phyloP scores from a whole-genome alignment of 2,888 invertebrate species.

The Lycophotia porphyrea region DNA sequence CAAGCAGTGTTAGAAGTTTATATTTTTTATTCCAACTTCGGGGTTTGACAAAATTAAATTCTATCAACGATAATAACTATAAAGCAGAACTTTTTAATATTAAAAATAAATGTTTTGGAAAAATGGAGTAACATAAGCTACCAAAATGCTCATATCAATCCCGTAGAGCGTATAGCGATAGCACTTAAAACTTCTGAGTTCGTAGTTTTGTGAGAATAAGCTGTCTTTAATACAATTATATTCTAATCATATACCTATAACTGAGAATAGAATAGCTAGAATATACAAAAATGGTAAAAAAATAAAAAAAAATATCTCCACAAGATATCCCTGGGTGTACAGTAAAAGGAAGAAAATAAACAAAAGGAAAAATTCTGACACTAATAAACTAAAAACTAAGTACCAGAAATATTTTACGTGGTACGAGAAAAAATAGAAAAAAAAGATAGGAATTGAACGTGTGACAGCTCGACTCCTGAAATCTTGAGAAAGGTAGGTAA shows the following conservation, averaged over 20 bases:
- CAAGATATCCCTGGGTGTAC: too few relatives aligned
- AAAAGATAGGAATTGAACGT: background rate
- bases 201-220: background rate
- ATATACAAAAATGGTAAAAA: too few relatives aligned
- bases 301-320: too few relatives aligned
- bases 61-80: too few relatives aligned
- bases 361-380: background rate
- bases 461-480: background rate
- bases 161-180: background rate
- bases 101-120: too few relatives aligned
- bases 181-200: background rate
- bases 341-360: background rate
- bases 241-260: background rate
- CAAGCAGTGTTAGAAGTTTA: constrained; percentile 35
- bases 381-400: background rate
- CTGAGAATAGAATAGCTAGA: too few relatives aligned
- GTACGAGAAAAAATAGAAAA: background rate
- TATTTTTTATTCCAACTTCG: constrained; percentile 10
- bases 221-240: background rate
- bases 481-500: background rate
- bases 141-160: background rate
- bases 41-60: background rate
- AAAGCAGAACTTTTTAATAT: too few relatives aligned
- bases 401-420: background rate
- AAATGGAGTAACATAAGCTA: too few relatives aligned